Conservation (phyloP, 2,797 vertebrate genomes). For the Austrolebias charrua region DNA sequence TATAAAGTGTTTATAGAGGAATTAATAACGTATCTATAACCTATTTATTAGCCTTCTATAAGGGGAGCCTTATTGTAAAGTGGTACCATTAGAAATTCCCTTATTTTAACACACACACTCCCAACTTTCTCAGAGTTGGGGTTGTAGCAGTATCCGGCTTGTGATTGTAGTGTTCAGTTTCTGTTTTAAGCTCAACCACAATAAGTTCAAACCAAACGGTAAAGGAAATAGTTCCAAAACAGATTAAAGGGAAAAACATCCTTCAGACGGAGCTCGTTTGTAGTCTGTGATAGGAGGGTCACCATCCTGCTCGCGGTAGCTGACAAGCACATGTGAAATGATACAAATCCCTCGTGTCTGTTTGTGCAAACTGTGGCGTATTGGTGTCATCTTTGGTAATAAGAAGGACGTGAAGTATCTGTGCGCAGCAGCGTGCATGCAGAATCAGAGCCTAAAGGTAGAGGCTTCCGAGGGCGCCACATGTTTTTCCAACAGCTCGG, state of each 20-base stretch:
- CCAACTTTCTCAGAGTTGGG: background rate
- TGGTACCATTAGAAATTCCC: too few species aligned
- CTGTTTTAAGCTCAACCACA: slow-evolving; percentile 2
- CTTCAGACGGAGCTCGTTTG: slow-evolving; percentile 2
- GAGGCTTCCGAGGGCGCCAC: slow-evolving; percentile 27
- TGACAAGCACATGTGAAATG: slow-evolving; percentile 40
- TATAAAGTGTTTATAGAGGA: too few species aligned
- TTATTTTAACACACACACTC: too few species aligned
- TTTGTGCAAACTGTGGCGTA: slow-evolving; percentile 32
- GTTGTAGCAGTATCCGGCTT: slow-evolving; percentile 1
- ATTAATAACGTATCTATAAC: too few species aligned
- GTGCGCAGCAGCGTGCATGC: slow-evolving; percentile 30
- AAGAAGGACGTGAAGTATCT: slow-evolving; percentile 40
- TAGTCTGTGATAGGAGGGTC: slow-evolving; percentile 13
- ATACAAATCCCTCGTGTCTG: slow-evolving; percentile 35
- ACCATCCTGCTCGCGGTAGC: slow-evolving; percentile 3
- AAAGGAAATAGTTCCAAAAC: background rate
- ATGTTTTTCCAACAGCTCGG: slow-evolving; percentile 46
- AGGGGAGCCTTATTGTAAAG: too few species aligned
- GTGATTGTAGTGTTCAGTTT: background rate
- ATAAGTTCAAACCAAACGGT: too few species aligned
- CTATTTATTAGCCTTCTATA: too few species aligned
- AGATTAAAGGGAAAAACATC: background rate
- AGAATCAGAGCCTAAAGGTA: slow-evolving; percentile 48
- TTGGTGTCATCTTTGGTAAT: slow-evolving; percentile 40